Percentiles rank a stretch among this genome's conserved stretches.
These are phyloP conservation scores for Notiomystis cincta DNA, from an alignment of 2,113 vertebrate genomes.

Conservation along the genomic window DNA sequence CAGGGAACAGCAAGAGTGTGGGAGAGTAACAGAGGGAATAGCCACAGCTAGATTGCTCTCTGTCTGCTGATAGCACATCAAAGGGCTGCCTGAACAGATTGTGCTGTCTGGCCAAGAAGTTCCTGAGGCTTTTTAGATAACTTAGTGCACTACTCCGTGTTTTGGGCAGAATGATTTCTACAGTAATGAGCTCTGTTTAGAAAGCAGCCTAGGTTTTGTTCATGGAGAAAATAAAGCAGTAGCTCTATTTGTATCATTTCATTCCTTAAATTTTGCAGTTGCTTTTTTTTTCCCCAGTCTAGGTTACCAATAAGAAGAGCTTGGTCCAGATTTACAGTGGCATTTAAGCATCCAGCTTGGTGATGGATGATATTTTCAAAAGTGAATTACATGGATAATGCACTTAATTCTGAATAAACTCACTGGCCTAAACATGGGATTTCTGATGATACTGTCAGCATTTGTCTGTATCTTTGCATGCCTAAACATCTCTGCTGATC, in stretches of 20 bases:
- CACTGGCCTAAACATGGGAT: not conserved
- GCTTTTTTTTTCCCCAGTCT: not conserved
- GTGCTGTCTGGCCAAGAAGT: not conserved
- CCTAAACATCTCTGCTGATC: not conserved
- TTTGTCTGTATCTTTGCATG: slow-evolving; percentile 1
- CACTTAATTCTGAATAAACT: slow-evolving; percentile 16
- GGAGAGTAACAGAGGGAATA: not conserved
- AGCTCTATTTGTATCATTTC: not conserved
- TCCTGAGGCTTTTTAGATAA: slow-evolving; percentile 5
- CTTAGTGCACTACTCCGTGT: not conserved
- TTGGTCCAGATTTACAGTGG: not conserved
- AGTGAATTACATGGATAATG: not conserved
- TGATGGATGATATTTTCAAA: not conserved
- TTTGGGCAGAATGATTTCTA: not conserved
- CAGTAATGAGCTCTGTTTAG: not conserved
- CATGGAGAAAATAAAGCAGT: not conserved
- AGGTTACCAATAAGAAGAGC: not conserved
- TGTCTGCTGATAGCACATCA: not conserved
- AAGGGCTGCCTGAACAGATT: not conserved
- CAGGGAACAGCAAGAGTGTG: not conserved
- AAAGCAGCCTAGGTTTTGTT: not conserved
- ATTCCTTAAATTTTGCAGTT: not conserved
- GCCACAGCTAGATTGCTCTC: not conserved
- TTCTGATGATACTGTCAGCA: not conserved
- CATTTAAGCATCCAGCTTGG: not conserved